Evolutionary conservation across 1,140 invertebrate species (phyloP), one percentile per base, ranked within the genome.

Genomic region (Neuroterus valhalla): DNA sequence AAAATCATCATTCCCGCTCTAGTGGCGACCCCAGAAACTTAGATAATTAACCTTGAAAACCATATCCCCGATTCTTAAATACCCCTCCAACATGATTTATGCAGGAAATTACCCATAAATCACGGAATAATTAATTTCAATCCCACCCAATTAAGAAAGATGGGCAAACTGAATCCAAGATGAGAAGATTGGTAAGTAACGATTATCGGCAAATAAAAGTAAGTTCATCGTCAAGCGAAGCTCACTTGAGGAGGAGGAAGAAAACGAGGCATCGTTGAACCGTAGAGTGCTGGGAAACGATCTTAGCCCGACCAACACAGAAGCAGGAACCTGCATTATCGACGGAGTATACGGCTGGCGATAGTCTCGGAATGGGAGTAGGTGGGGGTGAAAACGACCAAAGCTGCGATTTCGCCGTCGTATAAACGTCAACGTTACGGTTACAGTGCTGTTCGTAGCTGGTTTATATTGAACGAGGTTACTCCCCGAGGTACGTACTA

Each of bases 401-500:
- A 78, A 88, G 88, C 89, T 86, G 88, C 89, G 89, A 90, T 90
- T 90, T 90, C 88, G 89, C 89, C 85, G 86, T 90, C 89, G 89
- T 90, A n/a, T n/a, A 90, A 90, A 90, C 89, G 89, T 90, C 89
- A 90, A 86, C 87, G 88, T 90, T 90, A 90, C 89, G 89, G 88
- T 90, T 90, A 90, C 89, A 87, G 86, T 84, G 88, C 89, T 89
- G 86, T 90, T 90, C 84, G 82, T 87, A 82, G 86, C 86, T 89
- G 84, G 86, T 90, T 89, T 90, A 90, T 90, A 90, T 90, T 88
- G 87, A 89, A 90, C 86, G 84, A 87, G 88, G 85, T 89, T 89
- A 88, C 87, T 90, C 88, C 89, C 89, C 84, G 86, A 90, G 88
- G 88, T 90, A 89, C 88, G 85, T 89, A 90, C 87, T 90, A 89